A percentile compares a stretch with the other conserved stretches of the same genome.
These are phyloP conservation scores for Thaumetopoea pityocampa DNA, from an alignment of 1,140 invertebrate genomes.

Conservation along the genomic window DNA sequence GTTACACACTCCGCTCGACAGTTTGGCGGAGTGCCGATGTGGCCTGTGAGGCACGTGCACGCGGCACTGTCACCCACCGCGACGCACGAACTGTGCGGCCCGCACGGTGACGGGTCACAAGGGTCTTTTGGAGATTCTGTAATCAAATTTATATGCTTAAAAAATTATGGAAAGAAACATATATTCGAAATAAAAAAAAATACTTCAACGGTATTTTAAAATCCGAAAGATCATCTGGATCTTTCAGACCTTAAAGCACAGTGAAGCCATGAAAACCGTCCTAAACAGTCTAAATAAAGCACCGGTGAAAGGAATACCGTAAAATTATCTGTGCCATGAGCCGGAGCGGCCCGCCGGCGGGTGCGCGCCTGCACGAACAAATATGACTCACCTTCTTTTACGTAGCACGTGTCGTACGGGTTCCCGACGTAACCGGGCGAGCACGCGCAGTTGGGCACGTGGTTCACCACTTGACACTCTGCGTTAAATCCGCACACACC, in stretches of 20 bases:
- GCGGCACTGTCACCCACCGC: constrained; percentile 78
- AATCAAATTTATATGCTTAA: no score
- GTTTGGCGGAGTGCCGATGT: constrained; percentile 83
- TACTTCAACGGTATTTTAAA: no score
- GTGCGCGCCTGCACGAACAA: no score
- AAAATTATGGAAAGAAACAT: constrained; percentile 18
- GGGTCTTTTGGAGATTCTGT: constrained; percentile 68
- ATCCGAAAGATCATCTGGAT: no score
- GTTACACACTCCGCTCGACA: constrained; percentile 84
- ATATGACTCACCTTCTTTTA: constrained; percentile 77
- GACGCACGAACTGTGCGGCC: constrained; percentile 82
- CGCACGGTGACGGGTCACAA: constrained; percentile 79
- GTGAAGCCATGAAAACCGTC: no score
- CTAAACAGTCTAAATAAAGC: no score
- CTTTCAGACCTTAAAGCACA: no score
- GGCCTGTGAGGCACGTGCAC: constrained; percentile 82
- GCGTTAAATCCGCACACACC: constrained; percentile 85
- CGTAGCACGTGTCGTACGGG: constrained; percentile 79
- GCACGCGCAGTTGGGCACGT: constrained; percentile 84
- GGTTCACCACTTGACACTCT: constrained; percentile 84
- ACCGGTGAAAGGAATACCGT: no score
- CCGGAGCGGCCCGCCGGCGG: no score
- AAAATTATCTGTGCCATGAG: no score
- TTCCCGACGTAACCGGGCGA: constrained; percentile 80
- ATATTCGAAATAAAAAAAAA: constrained; percentile 11